Conservation (phyloP, 2,888 invertebrate species). For the Vanessa cardui region DNA sequence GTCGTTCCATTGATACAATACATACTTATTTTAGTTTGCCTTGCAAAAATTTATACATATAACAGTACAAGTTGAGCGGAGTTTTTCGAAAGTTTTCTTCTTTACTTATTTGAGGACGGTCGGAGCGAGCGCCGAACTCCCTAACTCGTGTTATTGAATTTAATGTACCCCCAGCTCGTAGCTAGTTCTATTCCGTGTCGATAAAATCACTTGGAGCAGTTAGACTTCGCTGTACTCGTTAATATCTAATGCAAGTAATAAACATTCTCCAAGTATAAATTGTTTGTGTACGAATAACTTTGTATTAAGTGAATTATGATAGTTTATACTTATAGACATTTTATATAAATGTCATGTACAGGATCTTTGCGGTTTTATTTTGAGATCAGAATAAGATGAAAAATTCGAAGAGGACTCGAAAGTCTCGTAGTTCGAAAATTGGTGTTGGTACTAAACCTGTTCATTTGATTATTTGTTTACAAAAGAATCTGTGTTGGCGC, state of each 20-base stretch:
- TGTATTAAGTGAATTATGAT: neutral
- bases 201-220: slow-evolving; percentile 69
- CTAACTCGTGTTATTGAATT: slow-evolving; percentile 82
- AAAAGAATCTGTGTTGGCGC: too few species aligned
- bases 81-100: slow-evolving; percentile 78
- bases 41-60: slow-evolving; percentile 66
- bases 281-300: neutral
- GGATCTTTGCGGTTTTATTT: too few species aligned
- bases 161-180: slow-evolving; percentile 74
- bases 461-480: too few species aligned
- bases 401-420: too few species aligned
- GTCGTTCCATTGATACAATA: slow-evolving; percentile 30
- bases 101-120: slow-evolving; percentile 81
- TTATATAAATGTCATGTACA: too few species aligned
- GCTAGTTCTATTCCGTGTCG: slow-evolving; percentile 69
- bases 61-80: slow-evolving; percentile 71
- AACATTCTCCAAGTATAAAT: neutral
- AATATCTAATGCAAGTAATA: slow-evolving; percentile 14
- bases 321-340: too few species aligned
- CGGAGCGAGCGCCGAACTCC: slow-evolving; percentile 79
- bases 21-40: slow-evolving; percentile 59
- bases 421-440: too few species aligned
- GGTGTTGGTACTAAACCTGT: too few species aligned
- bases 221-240: slow-evolving; percentile 47
- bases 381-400: too few species aligned